These are phyloP conservation scores for Ciconia maguari DNA, from an alignment of 2,113 vertebrate species.

Conservation along the genomic window DNA sequence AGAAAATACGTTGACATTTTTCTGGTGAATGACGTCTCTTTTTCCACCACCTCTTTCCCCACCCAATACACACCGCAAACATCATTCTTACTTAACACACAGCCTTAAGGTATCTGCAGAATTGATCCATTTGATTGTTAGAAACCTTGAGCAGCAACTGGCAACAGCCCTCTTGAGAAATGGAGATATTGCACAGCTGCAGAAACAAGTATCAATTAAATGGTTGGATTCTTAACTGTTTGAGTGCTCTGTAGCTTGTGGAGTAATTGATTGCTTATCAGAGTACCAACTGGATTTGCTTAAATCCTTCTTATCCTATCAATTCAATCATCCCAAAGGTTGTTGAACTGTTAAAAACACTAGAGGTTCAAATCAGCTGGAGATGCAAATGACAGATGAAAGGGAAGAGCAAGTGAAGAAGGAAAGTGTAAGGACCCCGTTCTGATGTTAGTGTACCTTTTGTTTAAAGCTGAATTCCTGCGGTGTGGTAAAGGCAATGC, in stretches of 20 bases:
- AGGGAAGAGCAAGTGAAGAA: background rate
- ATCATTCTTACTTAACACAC: slow-evolving; percentile 55
- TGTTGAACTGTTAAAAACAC: background rate
- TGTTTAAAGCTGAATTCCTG: background rate
- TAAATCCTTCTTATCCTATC: background rate
- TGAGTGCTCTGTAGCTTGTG: slow-evolving; percentile 20
- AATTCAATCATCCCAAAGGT: background rate
- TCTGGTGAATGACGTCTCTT: background rate
- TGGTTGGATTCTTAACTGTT: slow-evolving; percentile 49
- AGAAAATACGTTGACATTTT: background rate
- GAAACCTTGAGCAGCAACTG: slow-evolving; percentile 41
- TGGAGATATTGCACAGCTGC: slow-evolving; percentile 15
- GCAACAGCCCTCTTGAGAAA: slow-evolving; percentile 61
- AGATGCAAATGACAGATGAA: background rate
- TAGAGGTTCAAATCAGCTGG: background rate
- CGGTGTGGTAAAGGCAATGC: background rate
- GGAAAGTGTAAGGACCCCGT: background rate
- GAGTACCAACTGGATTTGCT: background rate
- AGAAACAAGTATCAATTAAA: slow-evolving; percentile 69
- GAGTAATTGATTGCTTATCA: slow-evolving; percentile 55
- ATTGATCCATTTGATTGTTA: slow-evolving; percentile 59
- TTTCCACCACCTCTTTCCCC: background rate
- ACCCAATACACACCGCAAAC: background rate
- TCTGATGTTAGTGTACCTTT: background rate
- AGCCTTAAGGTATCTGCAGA: slow-evolving; percentile 40